A percentile compares a stretch with the other conserved stretches of the same genome.
Conservation (phyloP, 2,797 vertebrate genomes). For the Sciurus vulgaris region DNA sequence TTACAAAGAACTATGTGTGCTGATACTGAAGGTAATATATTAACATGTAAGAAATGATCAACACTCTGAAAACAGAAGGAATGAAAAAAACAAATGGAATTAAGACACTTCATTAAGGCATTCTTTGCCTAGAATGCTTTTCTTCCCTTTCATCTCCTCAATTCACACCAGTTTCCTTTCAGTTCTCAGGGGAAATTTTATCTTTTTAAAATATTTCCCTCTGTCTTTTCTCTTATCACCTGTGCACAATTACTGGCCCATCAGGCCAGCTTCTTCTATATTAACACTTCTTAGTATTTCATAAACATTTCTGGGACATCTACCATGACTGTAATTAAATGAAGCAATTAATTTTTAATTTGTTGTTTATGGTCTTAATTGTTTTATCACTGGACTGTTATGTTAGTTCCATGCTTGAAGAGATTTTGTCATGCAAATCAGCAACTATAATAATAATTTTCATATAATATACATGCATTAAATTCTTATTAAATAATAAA, state of each 20-base stretch:
- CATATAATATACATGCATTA: background rate
- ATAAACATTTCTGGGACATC: background rate
- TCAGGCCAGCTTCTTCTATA: background rate
- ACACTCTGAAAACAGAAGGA: background rate
- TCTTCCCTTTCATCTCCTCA: background rate
- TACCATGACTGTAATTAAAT: background rate
- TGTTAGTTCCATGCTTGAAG: background rate
- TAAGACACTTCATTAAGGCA: no score
- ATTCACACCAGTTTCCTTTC: background rate
- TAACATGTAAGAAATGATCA: background rate
- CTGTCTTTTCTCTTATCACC: fast-evolving
- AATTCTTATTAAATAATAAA: background rate
- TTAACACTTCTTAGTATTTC: background rate
- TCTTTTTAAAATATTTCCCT: background rate
- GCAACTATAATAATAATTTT: background rate
- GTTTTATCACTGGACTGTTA: background rate
- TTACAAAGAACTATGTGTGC: slow-evolving; percentile 11
- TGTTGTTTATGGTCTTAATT: slow-evolving; percentile 41
- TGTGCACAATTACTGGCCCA: background rate
- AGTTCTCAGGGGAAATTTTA: background rate
- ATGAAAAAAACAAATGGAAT: no score
- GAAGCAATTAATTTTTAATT: slow-evolving; percentile 43
- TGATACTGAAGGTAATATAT: background rate
- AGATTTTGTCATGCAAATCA: slow-evolving; percentile 39
- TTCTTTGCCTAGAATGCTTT: background rate